Evolutionary conservation across 2,888 invertebrate genomes (phyloP).

Genomic region (Heliconius aoede): DNA sequence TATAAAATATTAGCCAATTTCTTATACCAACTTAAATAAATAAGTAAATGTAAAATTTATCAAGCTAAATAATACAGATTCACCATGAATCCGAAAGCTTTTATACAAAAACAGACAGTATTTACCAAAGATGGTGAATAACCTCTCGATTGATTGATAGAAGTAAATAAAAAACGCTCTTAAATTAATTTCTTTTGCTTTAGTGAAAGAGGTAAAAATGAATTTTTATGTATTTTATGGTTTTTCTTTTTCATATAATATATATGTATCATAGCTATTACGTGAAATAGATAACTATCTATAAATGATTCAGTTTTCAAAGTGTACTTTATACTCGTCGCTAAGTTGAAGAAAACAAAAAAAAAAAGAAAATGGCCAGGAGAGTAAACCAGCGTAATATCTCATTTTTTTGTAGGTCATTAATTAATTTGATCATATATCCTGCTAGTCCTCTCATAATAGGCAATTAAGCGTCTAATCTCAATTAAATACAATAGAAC

Average conservation of each 20-base stretch:
- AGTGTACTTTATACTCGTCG: too few species aligned
- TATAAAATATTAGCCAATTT: too few species aligned
- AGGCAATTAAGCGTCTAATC: not conserved
- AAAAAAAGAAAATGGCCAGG: too few species aligned
- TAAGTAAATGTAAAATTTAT: too few species aligned
- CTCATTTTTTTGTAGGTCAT: not conserved
- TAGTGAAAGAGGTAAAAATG: not conserved
- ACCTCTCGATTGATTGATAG: constrained; percentile 36
- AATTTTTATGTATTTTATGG: not conserved
- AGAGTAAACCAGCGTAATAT: not conserved
- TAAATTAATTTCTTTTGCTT: constrained; percentile 30
- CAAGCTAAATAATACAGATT: not conserved
- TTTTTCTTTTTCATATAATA: too few species aligned
- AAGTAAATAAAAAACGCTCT: constrained; percentile 29
- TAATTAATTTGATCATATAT: not conserved
- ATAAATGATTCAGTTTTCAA: too few species aligned
- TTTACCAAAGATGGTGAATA: constrained; percentile 30
- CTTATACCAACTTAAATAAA: too few species aligned
- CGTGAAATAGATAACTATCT: too few species aligned
- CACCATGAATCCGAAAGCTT: not conserved
- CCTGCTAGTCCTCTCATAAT: not conserved
- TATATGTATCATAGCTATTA: too few species aligned
- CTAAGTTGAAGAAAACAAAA: too few species aligned
- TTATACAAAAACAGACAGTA: constrained; percentile 21
- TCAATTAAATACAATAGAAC: constrained; percentile 1